Percentiles rank a stretch among this genome's conserved stretches.
These are phyloP conservation scores for zebrafish (Danio rerio) DNA, from an alignment of 2,113 vertebrate species.

Conservation along the genomic window GRCz12tu NC_133194.1:46699001-46699500, in stretches of 20 bases:
- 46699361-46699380: conserved; percentile 49
- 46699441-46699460: conserved; percentile 74
- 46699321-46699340: conserved; percentile 60
- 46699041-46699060: too few relatives aligned
- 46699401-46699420: conserved; percentile 70
- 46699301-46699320: not conserved
- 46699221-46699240: too few relatives aligned
- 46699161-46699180: too few relatives aligned
- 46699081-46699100: too few relatives aligned
- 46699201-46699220: too few relatives aligned
- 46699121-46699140: too few relatives aligned
- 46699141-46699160: too few relatives aligned
- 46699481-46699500: conserved; percentile 70
- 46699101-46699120: too few relatives aligned
- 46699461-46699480: conserved; percentile 80
- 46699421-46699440: conserved; percentile 69
- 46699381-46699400: conserved; percentile 78
- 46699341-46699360: conserved; percentile 66
- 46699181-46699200: too few relatives aligned
- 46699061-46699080: too few relatives aligned
- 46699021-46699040: too few relatives aligned
- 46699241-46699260: not conserved
- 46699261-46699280: not conserved
- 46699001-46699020: too few relatives aligned
- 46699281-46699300: not conserved